Evolutionary conservation across 2,797 vertebrate genomes (phyloP), one percentile per base, ranked within the genome.

Genomic region (Todus mexicanus): DNA sequence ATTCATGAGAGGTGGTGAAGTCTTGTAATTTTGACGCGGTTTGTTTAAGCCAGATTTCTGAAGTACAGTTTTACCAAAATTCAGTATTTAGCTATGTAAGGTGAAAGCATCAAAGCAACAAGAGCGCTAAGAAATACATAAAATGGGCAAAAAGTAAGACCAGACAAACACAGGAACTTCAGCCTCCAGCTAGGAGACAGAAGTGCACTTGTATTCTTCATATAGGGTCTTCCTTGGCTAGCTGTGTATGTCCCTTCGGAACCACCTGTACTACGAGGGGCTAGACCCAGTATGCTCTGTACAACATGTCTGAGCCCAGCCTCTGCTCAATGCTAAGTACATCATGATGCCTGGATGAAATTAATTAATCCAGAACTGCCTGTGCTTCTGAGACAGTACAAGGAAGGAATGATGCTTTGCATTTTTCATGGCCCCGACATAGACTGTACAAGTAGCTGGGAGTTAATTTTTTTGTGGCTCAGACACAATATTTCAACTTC

Each of bases 201-300:
- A 60, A 78, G 40, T 6, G 27, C 2, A 11, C 35, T 57, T 0
- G 1, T 37, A 14, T 40, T 59, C n/a, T 17, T 25, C 0, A 0
- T 12, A 10, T 15, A 53, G 45, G 5, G 4, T n/a, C 25, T 33
- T 61, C 21, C 37, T 82, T 68, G 5, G 4, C 18, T 43, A 57
- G 48, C 68, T 20, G 4, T 26, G 19, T 29, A 48, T 71, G 43
- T 68, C 43, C 63, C 68, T 70, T 38, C 0, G 3, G 29, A 23
- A 64, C 27, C 51, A 65, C 45, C 33, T 18, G 18, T 7, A 19
- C 37, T 70, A 35, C 0, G 2, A 66, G 31, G 19, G 10, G 25
- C 2, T 48, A 56, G 12, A 43, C 53, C 73, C 4, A 12, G 10
- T 12, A 8, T 25, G 40, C 27, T 53, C 70, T 33, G 63, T 26